Evolutionary conservation across 2,797 vertebrate species (phyloP), one percentile per base, ranked within the genome.

Genomic region (Fistularia commersonii): DNA sequence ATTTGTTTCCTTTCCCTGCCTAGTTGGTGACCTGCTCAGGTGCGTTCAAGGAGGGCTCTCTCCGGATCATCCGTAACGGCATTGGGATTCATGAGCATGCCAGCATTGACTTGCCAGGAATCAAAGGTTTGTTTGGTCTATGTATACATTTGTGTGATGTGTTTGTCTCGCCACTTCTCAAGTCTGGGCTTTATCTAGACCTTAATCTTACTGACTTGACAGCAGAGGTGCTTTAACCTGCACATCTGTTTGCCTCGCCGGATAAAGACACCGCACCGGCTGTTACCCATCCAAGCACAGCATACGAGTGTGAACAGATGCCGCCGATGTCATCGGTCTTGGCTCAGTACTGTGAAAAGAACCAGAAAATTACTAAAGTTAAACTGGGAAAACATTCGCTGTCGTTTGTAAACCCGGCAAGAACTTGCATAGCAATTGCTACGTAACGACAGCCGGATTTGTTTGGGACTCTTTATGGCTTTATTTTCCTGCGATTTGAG

Each of bases 11-110:
- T 36, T 57, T 51, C 77, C 6, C 60, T 74, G 41, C 77, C 42
- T 72, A 99, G 97, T 86, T 99, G 77, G 97, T 99, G 72, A 99
- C 97, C 0, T 99, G 97, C 85, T 99, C 97, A 0, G 97, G 97
- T 1, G 97, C 97, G 0, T 99, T 99, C 79, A 99, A 99, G 61
- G 97, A 99, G 74, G 97, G 97, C 37, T 99, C 97, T 0, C 90
- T 99, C 11, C 87, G 97, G 59, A 99, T 99, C 75, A 99, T 99
- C 74, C 92, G 97, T 57, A 99, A 99, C 0, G 97, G 97, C 64
- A 99, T 99, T 8, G 97, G 97, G 43, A 99, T 99, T 81, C 97
- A 99, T 0, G 97, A 99, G 76, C 97, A 99, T 0, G 97, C 97
- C 86, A 99, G 97, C 86, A 99, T 99, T 1, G 97, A 99, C 87